Conservation (phyloP, 2,888 invertebrate genomes). For the Orthosia incerta region DNA sequence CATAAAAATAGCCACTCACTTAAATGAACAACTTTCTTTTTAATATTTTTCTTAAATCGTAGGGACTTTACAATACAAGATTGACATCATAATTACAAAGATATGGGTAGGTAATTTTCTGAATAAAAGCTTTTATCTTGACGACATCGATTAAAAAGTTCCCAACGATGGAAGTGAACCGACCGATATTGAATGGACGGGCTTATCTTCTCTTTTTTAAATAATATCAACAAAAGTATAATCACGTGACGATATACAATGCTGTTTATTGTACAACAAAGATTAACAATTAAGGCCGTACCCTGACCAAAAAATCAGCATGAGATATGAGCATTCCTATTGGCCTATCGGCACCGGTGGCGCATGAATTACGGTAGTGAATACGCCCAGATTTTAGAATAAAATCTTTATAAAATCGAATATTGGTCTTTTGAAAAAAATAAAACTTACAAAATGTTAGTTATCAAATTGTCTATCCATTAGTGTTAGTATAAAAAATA, state of each 20-base stretch:
- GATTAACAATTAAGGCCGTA: not conserved
- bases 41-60: not conserved
- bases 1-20: not conserved
- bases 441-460: too few species aligned
- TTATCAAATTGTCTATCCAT: too few species aligned
- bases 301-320: too few species aligned
- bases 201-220: not conserved
- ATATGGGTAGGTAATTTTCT: conserved; percentile 33
- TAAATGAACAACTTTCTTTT: too few species aligned
- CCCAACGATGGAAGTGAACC: not conserved
- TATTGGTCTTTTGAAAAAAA: too few species aligned
- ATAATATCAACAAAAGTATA: not conserved
- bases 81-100: not conserved
- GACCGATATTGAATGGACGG: not conserved
- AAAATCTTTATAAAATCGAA: too few species aligned
- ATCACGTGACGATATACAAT: not conserved
- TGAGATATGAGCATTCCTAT: too few species aligned
- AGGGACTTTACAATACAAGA: conserved; percentile 12
- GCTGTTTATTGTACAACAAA: not conserved
- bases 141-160: conserved; percentile 3
- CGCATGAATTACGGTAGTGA: too few species aligned
- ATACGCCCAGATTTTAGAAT: too few species aligned
- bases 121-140: not conserved
- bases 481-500: too few species aligned
- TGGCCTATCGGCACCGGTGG: too few species aligned